Percentiles rank a stretch among this genome's conserved stretches.
These are phyloP conservation scores for Siniperca knerii DNA, from an alignment of 2,113 vertebrate genomes.

Conservation along the genomic window DNA sequence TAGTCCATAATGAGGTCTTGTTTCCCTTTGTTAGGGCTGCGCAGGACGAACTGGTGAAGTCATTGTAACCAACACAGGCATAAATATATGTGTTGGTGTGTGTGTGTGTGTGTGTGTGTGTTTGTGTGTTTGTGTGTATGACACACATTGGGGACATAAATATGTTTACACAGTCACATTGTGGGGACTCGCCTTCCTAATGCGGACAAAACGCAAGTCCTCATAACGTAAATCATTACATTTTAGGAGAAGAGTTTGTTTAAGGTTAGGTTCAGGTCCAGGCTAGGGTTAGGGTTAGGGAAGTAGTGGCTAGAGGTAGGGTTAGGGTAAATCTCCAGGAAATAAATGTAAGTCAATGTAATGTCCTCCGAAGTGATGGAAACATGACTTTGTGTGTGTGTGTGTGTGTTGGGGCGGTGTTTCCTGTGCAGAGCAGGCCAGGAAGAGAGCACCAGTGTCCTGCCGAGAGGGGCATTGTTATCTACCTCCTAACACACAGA, in stretches of 20 bases:
- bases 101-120: constrained; percentile 9
- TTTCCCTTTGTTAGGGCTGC: constrained; percentile 69
- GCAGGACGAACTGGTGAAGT: constrained; percentile 69
- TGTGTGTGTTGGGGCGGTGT: constrained; percentile 61
- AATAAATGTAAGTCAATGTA: no score
- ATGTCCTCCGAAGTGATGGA: no score
- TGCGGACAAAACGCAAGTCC: no score
- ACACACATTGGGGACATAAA: no score
- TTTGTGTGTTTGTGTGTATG: constrained; percentile 30
- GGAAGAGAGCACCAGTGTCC: constrained; percentile 84
- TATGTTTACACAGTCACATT: no score
- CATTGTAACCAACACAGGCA: constrained; percentile 75
- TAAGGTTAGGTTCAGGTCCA: no score
- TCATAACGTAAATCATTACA: constrained; percentile 1
- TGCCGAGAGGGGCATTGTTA: constrained; percentile 83
- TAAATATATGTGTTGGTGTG: constrained; percentile 72
- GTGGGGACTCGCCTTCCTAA: no score
- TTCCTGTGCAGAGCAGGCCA: constrained; percentile 78
- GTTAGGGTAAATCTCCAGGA: no score
- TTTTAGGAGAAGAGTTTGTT: no score
- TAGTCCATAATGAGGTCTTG: constrained; percentile 66
- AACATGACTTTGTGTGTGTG: constrained; percentile 35
- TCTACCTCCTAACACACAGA: constrained; percentile 69
- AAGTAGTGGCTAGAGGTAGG: no score
- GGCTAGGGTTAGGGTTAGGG: no score